A percentile compares a stretch with the other conserved stretches of the same genome.
phyloP scores from a whole-genome alignment of 1,140 invertebrate species.

The Zaprionus camerounensis region DNA sequence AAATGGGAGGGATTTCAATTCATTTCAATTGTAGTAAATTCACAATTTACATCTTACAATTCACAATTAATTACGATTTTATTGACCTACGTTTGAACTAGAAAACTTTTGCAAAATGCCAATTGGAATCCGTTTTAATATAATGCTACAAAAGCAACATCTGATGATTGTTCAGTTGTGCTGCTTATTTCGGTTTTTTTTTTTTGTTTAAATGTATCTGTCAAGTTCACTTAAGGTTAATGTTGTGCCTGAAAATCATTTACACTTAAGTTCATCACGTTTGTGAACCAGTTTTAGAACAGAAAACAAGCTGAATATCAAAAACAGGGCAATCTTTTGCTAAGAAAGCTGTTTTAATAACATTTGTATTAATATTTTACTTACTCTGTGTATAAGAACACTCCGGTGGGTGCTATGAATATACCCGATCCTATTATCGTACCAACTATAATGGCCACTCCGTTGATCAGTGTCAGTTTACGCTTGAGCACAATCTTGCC shows the following conservation, averaged over 20 bases:
- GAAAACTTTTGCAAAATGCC: conserved; percentile 4
- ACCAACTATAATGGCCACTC: conserved; percentile 94
- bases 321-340: not conserved
- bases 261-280: not conserved
- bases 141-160: not conserved
- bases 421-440: conserved; percentile 94
- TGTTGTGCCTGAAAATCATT: not conserved
- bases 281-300: not conserved
- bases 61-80: conserved; percentile 26
- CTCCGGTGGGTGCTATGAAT: conserved; percentile 91
- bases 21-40: conserved; percentile 33
- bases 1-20: conserved; percentile 27
- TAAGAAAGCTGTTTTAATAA: not conserved
- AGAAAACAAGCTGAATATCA: not conserved
- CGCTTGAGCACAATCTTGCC: conserved; percentile 89
- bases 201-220: not conserved
- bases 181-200: not conserved
- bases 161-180: not conserved
- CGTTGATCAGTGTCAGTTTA: conserved; percentile 93
- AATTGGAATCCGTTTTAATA: not conserved
- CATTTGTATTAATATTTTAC: conserved; percentile 51
- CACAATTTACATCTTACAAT: conserved; percentile 25
- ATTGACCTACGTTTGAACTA: conserved; percentile 40
- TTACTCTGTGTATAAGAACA: conserved; percentile 88
- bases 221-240: conserved; percentile 7